Evolutionary conservation across 2,888 invertebrate genomes (phyloP), one percentile per base, ranked within the genome.

Genomic region (Tanytarsus gracilentus): DNA sequence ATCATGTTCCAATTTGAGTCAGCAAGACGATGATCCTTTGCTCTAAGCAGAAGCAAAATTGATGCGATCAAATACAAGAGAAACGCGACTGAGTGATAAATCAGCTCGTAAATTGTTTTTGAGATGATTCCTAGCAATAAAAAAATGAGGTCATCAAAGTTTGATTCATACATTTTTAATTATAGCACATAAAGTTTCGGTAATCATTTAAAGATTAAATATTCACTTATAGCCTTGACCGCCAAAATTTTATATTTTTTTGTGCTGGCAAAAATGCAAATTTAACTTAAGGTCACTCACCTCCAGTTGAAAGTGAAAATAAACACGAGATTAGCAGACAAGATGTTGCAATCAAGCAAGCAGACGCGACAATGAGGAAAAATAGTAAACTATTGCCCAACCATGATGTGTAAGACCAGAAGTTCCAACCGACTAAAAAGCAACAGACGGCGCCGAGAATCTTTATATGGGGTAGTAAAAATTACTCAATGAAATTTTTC

Each of bases 301-400:
- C 83, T n/a, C 88, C 85, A 0, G 90, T 87, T 14, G 88, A 82
- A 52, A 89, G 76, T 1, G 91, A 90, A 27, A 84, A 75, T n/a
- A 91, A 66, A 66, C 86, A 89, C 1, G 91, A 80, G 4, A 84
- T 68, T 39, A 91, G 72, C 40, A 91, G 70, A 64, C 88, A 81
- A 68, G 86, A 85, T 21, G 89, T 90, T 56, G 86, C 85, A 63
- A 91, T 82, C 69, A 91, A 78, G 69, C 88, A 91, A 14, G 90
- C 78, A 0, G 85, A 85, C 0, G 84, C 78, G 69, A 88, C 84
- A 61, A 90, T 72, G 26, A 88, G 75, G 71, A 84, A 86, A 72
- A 90, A 88, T 18, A 85, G 72, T 67, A 83, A 82, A 0, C 77
- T 75, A 29, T 76, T 72, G 2, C 65, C 63, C n/a, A n/a, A n/a